Evolutionary conservation across 2,888 invertebrate genomes (phyloP).

Genomic region (Mayetiola destructor): DNA sequence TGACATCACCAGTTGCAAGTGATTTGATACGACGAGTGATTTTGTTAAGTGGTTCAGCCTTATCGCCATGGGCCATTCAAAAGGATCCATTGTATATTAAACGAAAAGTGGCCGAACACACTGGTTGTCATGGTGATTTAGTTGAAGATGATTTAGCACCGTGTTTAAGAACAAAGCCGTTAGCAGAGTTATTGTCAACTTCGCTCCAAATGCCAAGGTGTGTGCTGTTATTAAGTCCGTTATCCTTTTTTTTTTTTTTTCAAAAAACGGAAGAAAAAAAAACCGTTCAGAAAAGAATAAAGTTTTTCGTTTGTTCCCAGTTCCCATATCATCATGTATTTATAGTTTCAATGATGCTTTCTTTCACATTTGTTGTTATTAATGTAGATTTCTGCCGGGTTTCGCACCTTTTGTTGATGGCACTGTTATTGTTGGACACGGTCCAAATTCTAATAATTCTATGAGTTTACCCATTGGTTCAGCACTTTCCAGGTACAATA

Average conservation of each 20-base stretch:
- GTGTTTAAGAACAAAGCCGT: slow-evolving; percentile 64
- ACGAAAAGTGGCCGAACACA: slow-evolving; percentile 66
- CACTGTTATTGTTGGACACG: slow-evolving; percentile 58
- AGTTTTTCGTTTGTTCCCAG: not conserved
- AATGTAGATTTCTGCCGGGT: slow-evolving; percentile 56
- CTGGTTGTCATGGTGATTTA: slow-evolving; percentile 69
- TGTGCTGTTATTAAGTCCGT: slow-evolving; percentile 5
- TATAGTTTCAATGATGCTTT: not conserved
- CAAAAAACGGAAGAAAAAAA: too few species aligned
- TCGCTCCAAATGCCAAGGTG: slow-evolving; percentile 58
- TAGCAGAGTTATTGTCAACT: slow-evolving; percentile 57
- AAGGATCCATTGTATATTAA: slow-evolving; percentile 69
- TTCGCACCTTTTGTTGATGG: slow-evolving; percentile 94
- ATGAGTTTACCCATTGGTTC: slow-evolving; percentile 33
- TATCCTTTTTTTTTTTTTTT: not conserved
- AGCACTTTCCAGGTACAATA: slow-evolving; percentile 37
- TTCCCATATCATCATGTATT: not conserved
- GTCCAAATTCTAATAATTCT: slow-evolving; percentile 28
- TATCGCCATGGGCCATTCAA: slow-evolving; percentile 85
- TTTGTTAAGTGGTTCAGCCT: slow-evolving; percentile 73
- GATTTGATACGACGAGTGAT: slow-evolving; percentile 47
- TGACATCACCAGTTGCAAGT: slow-evolving; percentile 88
- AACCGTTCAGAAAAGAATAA: too few species aligned
- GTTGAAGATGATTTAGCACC: slow-evolving; percentile 72
- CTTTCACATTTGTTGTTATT: not conserved